Evolutionary conservation across 2,888 invertebrate genomes (phyloP).

Genomic region (Microchrysa polita): DNA sequence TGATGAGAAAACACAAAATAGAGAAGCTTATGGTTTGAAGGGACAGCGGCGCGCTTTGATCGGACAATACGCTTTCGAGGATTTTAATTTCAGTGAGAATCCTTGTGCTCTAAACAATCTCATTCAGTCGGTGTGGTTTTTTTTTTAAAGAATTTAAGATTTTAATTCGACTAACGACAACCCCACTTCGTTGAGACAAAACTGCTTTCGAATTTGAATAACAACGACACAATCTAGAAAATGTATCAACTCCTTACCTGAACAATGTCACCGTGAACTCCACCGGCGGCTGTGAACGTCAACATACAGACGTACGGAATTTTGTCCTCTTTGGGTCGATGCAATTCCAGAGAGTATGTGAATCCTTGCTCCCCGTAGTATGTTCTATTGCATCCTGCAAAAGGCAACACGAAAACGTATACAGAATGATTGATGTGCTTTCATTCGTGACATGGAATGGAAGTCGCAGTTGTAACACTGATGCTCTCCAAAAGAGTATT

Average conservation of each 20-base stretch:
- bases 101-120: no score
- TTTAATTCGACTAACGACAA: not conserved
- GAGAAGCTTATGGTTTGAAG: no score
- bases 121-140: no score
- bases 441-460: not conserved
- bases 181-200: not conserved
- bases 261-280: constrained; percentile 83
- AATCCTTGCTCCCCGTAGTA: constrained; percentile 89
- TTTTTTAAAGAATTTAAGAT: no score
- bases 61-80: no score
- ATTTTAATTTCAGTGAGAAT: no score
- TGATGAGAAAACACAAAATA: no score
- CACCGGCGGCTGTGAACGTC: constrained; percentile 86
- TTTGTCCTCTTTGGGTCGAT: constrained; percentile 84
- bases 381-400: constrained; percentile 80
- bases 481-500: no score
- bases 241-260: constrained; percentile 70
- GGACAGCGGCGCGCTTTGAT: no score
- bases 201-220: not conserved
- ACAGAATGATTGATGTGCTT: constrained; percentile 26
- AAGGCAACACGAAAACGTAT: not conserved
- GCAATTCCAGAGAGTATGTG: constrained; percentile 86
- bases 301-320: constrained; percentile 88
- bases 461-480: no score
- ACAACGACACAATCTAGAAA: not conserved